Percentiles rank a stretch among this genome's conserved stretches.
phyloP scores from a whole-genome alignment of 2,888 invertebrate genomes.

The Rotaria macrura region DNA sequence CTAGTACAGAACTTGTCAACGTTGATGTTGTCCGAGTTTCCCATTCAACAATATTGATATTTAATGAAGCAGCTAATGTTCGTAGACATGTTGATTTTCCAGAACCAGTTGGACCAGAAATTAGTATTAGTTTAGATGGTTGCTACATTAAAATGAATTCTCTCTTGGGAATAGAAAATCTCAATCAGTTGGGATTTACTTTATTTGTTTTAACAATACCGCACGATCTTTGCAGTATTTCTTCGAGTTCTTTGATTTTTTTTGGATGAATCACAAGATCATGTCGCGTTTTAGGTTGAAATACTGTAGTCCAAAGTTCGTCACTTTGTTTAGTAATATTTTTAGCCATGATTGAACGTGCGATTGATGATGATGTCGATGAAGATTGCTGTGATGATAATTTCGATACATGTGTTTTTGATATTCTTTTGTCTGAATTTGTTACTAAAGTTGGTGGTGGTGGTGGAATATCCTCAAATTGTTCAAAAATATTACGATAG shows the following conservation, averaged over 20 bases:
- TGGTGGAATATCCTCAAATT: not conserved
- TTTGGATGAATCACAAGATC: not conserved
- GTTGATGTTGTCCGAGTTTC: constrained; percentile 6
- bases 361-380: not conserved
- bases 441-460: not conserved
- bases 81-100: constrained; percentile 10
- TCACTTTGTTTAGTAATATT: not conserved
- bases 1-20: not conserved
- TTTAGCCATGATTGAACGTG: not conserved
- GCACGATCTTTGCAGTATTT: not conserved
- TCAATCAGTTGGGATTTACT: not conserved
- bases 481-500: not conserved
- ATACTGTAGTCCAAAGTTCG: not conserved
- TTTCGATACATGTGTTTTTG: not conserved
- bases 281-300: not conserved
- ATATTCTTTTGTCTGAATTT: not conserved
- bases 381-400: not conserved
- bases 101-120: not conserved
- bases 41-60: constrained; percentile 16
- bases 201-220: not conserved
- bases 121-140: not conserved
- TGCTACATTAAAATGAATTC: not conserved
- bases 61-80: not conserved
- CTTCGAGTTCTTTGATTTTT: not conserved
- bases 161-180: no score